Evolutionary conservation across 2,797 vertebrate species (phyloP).

Genomic region (Poecilia picta): DNA sequence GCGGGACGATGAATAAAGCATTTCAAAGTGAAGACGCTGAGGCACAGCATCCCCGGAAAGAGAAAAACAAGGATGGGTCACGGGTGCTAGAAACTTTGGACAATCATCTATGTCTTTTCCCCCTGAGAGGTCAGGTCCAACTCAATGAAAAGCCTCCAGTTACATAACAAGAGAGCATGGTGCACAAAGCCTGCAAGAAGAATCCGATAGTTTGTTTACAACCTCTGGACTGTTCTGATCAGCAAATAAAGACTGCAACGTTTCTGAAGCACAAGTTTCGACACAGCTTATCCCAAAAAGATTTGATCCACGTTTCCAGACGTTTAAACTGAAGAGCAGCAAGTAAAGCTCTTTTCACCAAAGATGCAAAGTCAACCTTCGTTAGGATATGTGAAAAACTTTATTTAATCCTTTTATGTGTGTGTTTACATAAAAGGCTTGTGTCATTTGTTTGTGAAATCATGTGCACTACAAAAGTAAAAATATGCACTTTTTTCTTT

Average conservation of each 20-base stretch:
- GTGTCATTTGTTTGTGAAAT: slow-evolving; percentile 5
- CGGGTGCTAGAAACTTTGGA: slow-evolving; percentile 28
- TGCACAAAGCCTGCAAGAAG: slow-evolving; percentile 22
- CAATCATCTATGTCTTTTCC: slow-evolving; percentile 32
- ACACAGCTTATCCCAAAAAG: slow-evolving; percentile 1
- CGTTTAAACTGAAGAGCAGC: neutral
- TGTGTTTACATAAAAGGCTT: neutral
- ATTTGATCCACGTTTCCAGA: neutral
- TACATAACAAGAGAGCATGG: slow-evolving; percentile 27
- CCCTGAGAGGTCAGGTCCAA: slow-evolving; percentile 58
- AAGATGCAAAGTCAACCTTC: neutral
- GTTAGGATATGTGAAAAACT: neutral
- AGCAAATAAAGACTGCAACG: slow-evolving; percentile 40
- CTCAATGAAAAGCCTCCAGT: slow-evolving; percentile 60
- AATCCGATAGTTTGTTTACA: slow-evolving; percentile 41
- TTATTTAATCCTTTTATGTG: neutral
- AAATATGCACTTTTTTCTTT: neutral
- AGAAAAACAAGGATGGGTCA: slow-evolving; percentile 9
- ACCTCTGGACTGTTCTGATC: slow-evolving; percentile 38
- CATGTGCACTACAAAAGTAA: neutral
- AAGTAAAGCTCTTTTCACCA: neutral
- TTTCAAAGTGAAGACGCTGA: slow-evolving; percentile 20
- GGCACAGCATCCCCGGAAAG: slow-evolving; percentile 11
- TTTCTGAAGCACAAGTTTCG: slow-evolving; percentile 10
- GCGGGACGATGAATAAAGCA: slow-evolving; percentile 13